Evolutionary conservation across 2,888 invertebrate species (phyloP), one percentile per base, ranked within the genome.

Genomic region (Zygaena filipendulae): DNA sequence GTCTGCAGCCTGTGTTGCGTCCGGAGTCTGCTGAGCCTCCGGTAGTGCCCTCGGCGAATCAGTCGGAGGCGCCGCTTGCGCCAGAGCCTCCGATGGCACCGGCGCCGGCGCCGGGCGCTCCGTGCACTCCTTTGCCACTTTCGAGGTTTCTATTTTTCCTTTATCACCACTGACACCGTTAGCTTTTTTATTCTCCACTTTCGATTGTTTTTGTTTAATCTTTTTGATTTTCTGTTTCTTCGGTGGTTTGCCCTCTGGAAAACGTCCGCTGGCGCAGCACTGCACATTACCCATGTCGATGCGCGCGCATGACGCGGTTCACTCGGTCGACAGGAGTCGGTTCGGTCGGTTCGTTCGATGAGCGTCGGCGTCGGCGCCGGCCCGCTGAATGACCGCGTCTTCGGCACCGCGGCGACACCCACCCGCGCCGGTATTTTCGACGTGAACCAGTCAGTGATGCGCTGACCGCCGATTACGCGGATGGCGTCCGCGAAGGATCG

Each of bases 321-420:
- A 59, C 69, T 62, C 57, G 58, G 50, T 61, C 62, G 61, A 63
- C 67, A 62, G 64, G 67, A 68, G 63, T 68, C 64, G 62, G 63
- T 50, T 68, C 70, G 69, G 64, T 72, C 70, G 68, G 67, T 75
- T 75, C 77, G 77, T 75, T 74, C 72, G 79, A 60, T 47, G 64
- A 72, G 74, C 64, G 79, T 69, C 77, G 77, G 71, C 74, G 75
- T 68, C 69, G 77, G 74, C 71, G 74, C 74, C 75, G 68, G 59
- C 16, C 5, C 70, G 74, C 77, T 61, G 71, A 75, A 71, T 74
- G 74, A 74, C 63, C 56, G 50, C 56, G 59, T 55, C 49, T 58
- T 60, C 53, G 57, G 59, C 63, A 66, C 57, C 55, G 58, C 57
- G 61, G 55, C 52, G 57, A 59, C 61, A 58, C 70, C 67, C 70